Evolutionary conservation across 1,140 invertebrate species (phyloP).

Genomic region (Aphidius ervi): DNA sequence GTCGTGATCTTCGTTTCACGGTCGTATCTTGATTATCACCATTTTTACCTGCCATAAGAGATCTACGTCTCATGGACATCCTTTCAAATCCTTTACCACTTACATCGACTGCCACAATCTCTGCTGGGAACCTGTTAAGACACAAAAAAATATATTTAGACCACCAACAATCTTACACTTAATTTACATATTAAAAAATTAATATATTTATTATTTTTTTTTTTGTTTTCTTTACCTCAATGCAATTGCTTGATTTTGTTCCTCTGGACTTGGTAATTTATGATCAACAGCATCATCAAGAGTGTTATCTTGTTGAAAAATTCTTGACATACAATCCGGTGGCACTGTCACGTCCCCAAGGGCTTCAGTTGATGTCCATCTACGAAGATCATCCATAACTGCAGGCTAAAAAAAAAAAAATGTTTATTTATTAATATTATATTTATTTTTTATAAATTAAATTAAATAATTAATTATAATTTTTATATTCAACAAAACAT

Average conservation of each 20-base stretch:
- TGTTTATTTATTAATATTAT: neutral
- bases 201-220: constrained; percentile 29
- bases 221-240: constrained; percentile 59
- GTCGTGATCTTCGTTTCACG: constrained; percentile 67
- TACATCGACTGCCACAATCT: constrained; percentile 82
- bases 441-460: neutral
- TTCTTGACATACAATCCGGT: constrained; percentile 65
- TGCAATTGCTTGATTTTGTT: constrained; percentile 73
- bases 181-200: neutral
- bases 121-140: constrained; percentile 70
- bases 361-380: constrained; percentile 81
- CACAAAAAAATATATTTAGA: no score
- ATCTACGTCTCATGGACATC: constrained; percentile 78
- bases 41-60: constrained; percentile 50
- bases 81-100: constrained; percentile 80
- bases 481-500: neutral
- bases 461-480: no score
- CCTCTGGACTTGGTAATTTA: constrained; percentile 76
- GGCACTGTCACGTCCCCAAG: constrained; percentile 75
- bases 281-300: constrained; percentile 74
- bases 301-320: constrained; percentile 49
- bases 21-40: constrained; percentile 34
- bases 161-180: no score
- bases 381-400: constrained; percentile 70
- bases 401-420: constrained; percentile 63